Evolutionary conservation across 2,797 vertebrate genomes (phyloP).

Genomic region (Acestrorhynchus altus): DNA sequence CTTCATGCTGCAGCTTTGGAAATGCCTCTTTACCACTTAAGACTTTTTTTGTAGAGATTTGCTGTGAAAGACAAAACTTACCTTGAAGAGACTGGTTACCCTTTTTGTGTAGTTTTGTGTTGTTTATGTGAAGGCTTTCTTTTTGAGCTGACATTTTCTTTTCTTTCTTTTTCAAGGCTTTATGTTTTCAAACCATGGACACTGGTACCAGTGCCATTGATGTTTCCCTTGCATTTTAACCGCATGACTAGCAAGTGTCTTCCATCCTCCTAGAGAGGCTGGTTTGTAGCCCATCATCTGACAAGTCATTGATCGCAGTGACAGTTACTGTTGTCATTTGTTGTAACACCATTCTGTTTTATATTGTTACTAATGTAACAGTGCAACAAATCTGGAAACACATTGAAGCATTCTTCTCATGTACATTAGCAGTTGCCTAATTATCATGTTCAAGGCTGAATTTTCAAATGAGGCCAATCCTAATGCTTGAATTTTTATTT

Average conservation of each 20-base stretch:
- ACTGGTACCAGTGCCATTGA: constrained; percentile 24
- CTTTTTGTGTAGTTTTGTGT: constrained; percentile 51
- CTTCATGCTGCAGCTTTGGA: constrained; percentile 52
- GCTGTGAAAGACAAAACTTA: constrained; percentile 73
- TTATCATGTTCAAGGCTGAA: no score
- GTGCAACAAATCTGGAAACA: no score
- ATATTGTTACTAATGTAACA: not conserved
- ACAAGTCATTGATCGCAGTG: constrained; percentile 15
- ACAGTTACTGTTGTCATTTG: not conserved
- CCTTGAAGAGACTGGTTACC: constrained; percentile 59
- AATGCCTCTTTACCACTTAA: constrained; percentile 16
- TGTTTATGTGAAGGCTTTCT: constrained; percentile 54
- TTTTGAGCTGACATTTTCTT: constrained; percentile 54
- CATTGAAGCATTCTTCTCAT: no score
- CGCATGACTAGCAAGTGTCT: constrained; percentile 31
- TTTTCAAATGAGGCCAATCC: no score
- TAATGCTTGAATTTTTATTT: no score
- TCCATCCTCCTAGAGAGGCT: constrained; percentile 19
- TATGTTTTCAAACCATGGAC: constrained; percentile 32
- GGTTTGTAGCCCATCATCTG: not conserved
- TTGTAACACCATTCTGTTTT: constrained; percentile 1
- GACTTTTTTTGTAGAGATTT: constrained; percentile 58
- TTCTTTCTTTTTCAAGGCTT: constrained; percentile 58
- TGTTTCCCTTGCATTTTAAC: constrained; percentile 43
- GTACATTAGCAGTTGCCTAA: no score